A percentile compares a stretch with the other conserved stretches of the same genome.
These are phyloP conservation scores for Maniola jurtina DNA, from an alignment of 1,140 invertebrate species.

Conservation along the genomic window DNA sequence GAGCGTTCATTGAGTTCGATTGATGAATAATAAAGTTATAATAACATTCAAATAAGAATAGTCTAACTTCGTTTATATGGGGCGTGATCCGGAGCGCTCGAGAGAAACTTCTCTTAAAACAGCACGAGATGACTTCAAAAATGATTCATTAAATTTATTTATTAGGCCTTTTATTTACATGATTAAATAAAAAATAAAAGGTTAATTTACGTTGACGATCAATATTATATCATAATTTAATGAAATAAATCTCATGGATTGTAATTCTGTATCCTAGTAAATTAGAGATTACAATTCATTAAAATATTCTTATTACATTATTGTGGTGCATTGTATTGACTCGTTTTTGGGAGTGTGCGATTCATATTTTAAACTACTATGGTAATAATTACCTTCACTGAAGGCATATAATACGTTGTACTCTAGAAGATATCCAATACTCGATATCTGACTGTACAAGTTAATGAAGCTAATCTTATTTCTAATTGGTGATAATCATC, in stretches of 20 bases:
- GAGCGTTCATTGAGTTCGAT: no score
- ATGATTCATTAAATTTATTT: background rate
- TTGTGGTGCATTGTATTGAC: constrained; percentile 65
- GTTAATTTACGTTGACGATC: background rate
- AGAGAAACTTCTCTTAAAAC: background rate
- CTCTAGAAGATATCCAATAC: constrained; percentile 60
- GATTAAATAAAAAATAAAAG: background rate
- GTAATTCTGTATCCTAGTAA: constrained; percentile 26
- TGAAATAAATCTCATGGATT: constrained; percentile 28
- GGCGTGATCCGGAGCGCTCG: no score
- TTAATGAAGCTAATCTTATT: constrained; percentile 27
- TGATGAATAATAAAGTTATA: no score
- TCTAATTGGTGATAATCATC: constrained; percentile 34
- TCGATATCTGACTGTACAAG: constrained; percentile 59
- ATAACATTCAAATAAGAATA: no score
- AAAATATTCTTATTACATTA: constrained; percentile 59
- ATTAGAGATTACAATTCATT: constrained; percentile 31
- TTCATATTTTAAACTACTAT: constrained; percentile 51
- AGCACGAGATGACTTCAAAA: background rate
- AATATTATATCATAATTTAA: constrained; percentile 16
- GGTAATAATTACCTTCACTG: constrained; percentile 66
- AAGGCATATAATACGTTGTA: constrained; percentile 70
- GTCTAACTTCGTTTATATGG: no score
- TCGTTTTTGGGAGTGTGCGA: constrained; percentile 65
- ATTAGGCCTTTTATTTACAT: constrained; percentile 19